Conservation (phyloP, 2,888 invertebrate species). For the Chrysodeixis includens region DNA sequence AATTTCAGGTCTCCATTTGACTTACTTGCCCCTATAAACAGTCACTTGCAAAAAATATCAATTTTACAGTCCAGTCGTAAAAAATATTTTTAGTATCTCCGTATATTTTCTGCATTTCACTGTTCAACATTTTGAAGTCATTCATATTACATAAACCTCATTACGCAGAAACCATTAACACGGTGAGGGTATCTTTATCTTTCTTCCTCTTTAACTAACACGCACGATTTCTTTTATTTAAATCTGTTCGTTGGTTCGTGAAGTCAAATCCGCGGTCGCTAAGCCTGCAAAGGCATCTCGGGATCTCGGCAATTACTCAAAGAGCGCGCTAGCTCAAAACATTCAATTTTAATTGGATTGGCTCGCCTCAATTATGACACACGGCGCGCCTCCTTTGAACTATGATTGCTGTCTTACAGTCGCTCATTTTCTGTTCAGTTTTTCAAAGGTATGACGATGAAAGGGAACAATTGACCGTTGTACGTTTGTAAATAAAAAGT, state of each 20-base stretch:
- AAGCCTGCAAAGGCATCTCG: slow-evolving; percentile 70
- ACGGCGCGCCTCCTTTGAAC: slow-evolving; percentile 81
- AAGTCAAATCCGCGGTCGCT: slow-evolving; percentile 63
- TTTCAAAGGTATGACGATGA: slow-evolving; percentile 10
- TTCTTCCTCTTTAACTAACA: slow-evolving; percentile 65
- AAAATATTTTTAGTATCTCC: not conserved
- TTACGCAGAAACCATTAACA: slow-evolving; percentile 51
- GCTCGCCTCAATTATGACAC: slow-evolving; percentile 79
- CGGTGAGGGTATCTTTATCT: slow-evolving; percentile 53
- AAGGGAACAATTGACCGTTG: not conserved
- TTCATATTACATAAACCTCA: slow-evolving; percentile 42
- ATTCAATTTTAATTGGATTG: slow-evolving; percentile 86
- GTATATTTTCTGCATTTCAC: slow-evolving; percentile 21
- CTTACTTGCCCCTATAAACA: not conserved
- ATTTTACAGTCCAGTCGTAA: not conserved
- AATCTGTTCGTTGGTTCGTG: slow-evolving; percentile 61
- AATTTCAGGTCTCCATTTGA: not conserved
- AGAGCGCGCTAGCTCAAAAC: slow-evolving; percentile 76
- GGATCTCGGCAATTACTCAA: slow-evolving; percentile 76
- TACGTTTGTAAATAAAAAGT: no score
- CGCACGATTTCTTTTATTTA: slow-evolving; percentile 59
- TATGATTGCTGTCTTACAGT: slow-evolving; percentile 77
- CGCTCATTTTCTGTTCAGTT: slow-evolving; percentile 58
- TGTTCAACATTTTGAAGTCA: slow-evolving; percentile 20
- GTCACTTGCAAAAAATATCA: not conserved